Percentiles rank a stretch among this genome's conserved stretches.
These are phyloP conservation scores for Trematomus loennbergii DNA, from an alignment of 2,113 vertebrate genomes.

Conservation along the genomic window DNA sequence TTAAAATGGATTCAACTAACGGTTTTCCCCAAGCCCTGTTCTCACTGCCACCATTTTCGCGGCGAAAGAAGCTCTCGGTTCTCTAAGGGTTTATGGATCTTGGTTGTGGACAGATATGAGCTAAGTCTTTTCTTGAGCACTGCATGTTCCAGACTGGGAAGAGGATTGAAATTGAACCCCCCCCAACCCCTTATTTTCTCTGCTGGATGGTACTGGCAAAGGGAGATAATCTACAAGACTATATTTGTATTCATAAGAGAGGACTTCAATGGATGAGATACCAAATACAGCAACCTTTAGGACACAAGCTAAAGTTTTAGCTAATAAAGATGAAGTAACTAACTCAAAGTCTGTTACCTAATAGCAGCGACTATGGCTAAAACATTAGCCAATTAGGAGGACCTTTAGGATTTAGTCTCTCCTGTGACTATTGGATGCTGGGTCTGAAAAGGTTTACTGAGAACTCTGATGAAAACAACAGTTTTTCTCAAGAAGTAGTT, in stretches of 20 bases:
- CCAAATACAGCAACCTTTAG: neutral
- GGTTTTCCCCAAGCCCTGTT: constrained; percentile 59
- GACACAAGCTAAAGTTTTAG: neutral
- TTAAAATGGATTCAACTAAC: constrained; percentile 68
- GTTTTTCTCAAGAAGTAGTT: neutral
- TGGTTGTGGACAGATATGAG: constrained; percentile 47
- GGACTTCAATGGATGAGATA: neutral
- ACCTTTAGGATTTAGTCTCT: neutral
- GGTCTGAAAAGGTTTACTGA: neutral
- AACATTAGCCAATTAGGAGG: neutral
- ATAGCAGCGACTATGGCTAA: neutral
- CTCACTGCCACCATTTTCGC: constrained; percentile 69
- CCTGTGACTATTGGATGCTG: neutral
- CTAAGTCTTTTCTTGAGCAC: constrained; percentile 38
- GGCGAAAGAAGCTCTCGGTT: constrained; percentile 45
- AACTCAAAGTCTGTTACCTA: neutral
- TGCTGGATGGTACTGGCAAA: neutral
- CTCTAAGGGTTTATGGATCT: constrained; percentile 52
- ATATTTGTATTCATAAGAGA: neutral
- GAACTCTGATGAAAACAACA: neutral
- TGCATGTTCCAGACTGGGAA: constrained; percentile 33
- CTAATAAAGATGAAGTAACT: neutral
- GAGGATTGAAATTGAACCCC: constrained; percentile 22
- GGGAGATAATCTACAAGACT: neutral
- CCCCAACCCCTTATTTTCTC: neutral